Conservation (phyloP, 2,797 vertebrate genomes). For the Acanthis flammea region DNA sequence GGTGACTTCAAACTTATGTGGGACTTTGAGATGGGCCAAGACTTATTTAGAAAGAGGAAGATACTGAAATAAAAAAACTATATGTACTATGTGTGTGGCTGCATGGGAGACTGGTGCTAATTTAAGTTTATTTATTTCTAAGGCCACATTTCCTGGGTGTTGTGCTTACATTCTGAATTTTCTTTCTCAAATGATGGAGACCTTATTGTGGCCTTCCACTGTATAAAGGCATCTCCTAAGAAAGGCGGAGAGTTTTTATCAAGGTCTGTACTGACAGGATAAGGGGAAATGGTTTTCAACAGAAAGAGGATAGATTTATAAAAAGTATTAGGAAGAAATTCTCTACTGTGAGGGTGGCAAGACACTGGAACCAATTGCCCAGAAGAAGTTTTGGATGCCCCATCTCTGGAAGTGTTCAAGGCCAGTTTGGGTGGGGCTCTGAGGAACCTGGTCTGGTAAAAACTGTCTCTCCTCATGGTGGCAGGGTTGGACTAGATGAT, state of each 20-base stretch:
- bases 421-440: not conserved
- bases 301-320: not conserved
- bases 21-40: not conserved
- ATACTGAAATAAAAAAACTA: not conserved
- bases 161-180: not conserved
- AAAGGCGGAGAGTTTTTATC: not conserved
- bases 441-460: not conserved
- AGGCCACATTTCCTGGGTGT: not conserved
- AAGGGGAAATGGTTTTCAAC: not conserved
- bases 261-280: not conserved
- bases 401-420: not conserved
- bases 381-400: not conserved
- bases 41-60: not conserved
- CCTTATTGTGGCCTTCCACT: not conserved
- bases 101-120: not conserved
- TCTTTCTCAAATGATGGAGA: not conserved
- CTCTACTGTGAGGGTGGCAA: not conserved
- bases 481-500: not conserved
- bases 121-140: not conserved
- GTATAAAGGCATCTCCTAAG: not conserved
- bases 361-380: not conserved
- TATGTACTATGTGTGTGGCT: fast-evolving
- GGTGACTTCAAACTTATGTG: not conserved
- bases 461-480: not conserved
- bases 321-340: not conserved